Evolutionary conservation across 23 tunicate species (phyloP).

Genomic region (Trididemnum nubilum): DNA sequence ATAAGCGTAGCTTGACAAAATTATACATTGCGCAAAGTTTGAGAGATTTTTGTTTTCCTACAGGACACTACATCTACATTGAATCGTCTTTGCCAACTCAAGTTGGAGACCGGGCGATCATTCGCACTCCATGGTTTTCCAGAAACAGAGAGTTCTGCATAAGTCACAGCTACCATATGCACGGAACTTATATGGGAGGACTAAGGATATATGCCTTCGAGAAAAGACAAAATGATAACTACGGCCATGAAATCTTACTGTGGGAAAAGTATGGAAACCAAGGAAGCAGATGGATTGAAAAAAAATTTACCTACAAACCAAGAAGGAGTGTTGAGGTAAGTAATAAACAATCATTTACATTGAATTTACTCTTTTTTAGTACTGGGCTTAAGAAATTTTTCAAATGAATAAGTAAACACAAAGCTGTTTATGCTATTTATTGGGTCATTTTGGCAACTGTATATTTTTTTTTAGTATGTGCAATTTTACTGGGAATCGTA

Average conservation of each 20-base stretch:
- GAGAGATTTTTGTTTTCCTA: not conserved
- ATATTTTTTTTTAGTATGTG: constrained; percentile 49
- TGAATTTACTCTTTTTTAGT: no score
- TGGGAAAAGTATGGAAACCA: constrained; percentile 89
- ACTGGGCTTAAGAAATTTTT: not conserved
- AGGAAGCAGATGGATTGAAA: constrained; percentile 69
- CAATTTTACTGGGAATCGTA: constrained; percentile 94
- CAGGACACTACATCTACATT: constrained; percentile 89
- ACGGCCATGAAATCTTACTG: constrained; percentile 76
- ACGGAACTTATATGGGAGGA: constrained; percentile 85
- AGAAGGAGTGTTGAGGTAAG: constrained; percentile 59
- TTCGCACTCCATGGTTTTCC: constrained; percentile 85
- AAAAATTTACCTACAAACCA: constrained; percentile 52
- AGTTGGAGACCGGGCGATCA: constrained; percentile 82
- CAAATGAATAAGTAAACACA: no score
- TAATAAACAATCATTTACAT: not conserved
- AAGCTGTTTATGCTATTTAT: no score
- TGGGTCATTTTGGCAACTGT: no score
- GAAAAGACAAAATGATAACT: constrained; percentile 49
- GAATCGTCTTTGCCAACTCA: constrained; percentile 85
- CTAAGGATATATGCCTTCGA: constrained; percentile 83
- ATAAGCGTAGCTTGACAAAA: no score
- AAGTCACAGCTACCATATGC: constrained; percentile 82
- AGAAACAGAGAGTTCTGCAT: constrained; percentile 32
- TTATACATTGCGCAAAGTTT: no score